Conservation (phyloP, 1,140 invertebrate species). For the Drosophila repleta region DNA sequence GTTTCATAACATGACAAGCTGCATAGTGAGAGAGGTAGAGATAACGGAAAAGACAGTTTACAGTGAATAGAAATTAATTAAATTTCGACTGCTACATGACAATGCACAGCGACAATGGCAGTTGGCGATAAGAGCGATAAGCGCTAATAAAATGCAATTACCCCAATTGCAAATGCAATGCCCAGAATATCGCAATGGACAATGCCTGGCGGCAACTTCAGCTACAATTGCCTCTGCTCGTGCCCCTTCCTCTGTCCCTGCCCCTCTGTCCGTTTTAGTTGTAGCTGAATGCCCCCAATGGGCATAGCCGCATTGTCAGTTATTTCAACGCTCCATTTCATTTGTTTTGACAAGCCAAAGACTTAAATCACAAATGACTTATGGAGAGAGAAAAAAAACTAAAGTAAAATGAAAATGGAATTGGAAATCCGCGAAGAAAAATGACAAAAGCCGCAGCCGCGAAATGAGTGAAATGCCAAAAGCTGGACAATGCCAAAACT, state of each 20-base stretch:
- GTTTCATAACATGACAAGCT: neutral
- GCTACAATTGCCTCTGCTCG: neutral
- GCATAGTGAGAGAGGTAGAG: neutral
- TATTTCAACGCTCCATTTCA: conserved; percentile 58
- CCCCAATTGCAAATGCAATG: conserved; percentile 25
- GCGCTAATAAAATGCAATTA: conserved; percentile 78
- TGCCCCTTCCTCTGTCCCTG: neutral
- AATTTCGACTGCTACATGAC: conserved; percentile 57
- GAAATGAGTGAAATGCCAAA: conserved; percentile 37
- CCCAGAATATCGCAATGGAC: conserved; percentile 17
- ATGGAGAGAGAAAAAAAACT: conserved; percentile 13
- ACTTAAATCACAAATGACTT: conserved; percentile 60
- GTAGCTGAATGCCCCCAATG: conserved; percentile 8
- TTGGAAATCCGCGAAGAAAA: conserved; percentile 27
- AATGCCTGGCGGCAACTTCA: conserved; percentile 22
- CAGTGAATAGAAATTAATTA: conserved; percentile 61
- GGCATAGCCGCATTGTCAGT: conserved; percentile 34
- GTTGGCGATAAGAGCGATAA: conserved; percentile 34
- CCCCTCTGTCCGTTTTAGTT: neutral
- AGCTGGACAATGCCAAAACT: conserved; percentile 42
- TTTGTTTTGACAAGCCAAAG: conserved; percentile 59
- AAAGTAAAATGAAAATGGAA: conserved; percentile 6
- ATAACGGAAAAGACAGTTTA: too few relatives aligned
- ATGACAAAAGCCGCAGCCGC: conserved; percentile 63
- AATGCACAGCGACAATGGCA: conserved; percentile 29